phyloP scores from a whole-genome alignment of 2,113 vertebrate genomes.

The Myotis yumanensis region DNA sequence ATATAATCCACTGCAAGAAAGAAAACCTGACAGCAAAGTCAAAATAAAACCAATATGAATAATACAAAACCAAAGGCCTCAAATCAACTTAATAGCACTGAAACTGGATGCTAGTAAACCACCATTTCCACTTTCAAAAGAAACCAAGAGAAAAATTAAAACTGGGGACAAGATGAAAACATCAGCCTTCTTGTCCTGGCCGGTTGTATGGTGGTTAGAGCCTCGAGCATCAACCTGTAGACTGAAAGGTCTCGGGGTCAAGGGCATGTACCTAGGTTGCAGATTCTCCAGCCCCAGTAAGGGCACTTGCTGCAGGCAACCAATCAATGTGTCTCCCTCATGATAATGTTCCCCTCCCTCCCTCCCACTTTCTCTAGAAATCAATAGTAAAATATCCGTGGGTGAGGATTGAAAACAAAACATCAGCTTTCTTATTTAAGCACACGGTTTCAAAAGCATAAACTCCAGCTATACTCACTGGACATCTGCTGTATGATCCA shows the following conservation, averaged over 20 bases:
- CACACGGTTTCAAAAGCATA: conserved; percentile 32
- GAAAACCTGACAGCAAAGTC: background rate
- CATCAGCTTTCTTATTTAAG: conserved; percentile 24
- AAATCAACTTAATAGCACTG: background rate
- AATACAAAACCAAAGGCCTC: conserved; percentile 31
- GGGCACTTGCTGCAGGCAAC: no score
- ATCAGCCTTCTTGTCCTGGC: background rate
- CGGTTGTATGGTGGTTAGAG: no score
- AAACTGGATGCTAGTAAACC: background rate
- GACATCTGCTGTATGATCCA: conserved; percentile 99
- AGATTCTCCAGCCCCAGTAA: no score
- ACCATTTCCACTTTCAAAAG: conserved; percentile 14
- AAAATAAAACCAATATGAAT: conserved; percentile 33
- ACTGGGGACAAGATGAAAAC: background rate
- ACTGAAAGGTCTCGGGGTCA: no score
- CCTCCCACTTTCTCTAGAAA: no score
- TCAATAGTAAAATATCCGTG: no score
- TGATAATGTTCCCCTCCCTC: no score
- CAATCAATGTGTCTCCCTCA: no score
- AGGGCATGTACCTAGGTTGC: no score
- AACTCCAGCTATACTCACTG: conserved; percentile 90
- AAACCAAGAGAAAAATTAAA: conserved; percentile 1
- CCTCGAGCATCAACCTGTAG: no score
- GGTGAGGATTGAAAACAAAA: background rate
- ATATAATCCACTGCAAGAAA: background rate